phyloP scores from a whole-genome alignment of 1,140 invertebrate species.

The Leptopilina clavipes region DNA sequence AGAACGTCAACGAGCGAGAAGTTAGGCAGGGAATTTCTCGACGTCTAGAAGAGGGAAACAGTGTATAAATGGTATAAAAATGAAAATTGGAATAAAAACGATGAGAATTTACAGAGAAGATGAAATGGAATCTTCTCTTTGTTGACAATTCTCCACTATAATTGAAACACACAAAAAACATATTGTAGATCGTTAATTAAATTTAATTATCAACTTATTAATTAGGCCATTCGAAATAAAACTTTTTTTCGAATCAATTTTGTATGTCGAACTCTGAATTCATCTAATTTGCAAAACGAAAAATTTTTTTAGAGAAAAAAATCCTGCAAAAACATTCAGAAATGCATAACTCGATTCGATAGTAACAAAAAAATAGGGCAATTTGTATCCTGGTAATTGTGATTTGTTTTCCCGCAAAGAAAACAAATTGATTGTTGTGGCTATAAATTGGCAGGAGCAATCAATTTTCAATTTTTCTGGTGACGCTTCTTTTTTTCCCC shows the following conservation, averaged over 20 bases:
- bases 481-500: not conserved
- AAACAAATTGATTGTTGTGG: conserved; percentile 13
- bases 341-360: not conserved
- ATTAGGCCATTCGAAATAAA: not conserved
- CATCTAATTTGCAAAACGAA: not conserved
- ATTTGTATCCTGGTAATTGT: conserved; percentile 18
- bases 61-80: conserved; percentile 26
- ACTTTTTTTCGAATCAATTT: too few species aligned
- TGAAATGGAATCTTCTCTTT: not conserved
- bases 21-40: not conserved
- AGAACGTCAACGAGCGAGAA: conserved; percentile 36
- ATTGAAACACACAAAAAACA: too few species aligned
- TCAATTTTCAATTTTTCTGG: conserved; percentile 21
- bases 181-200: too few species aligned
- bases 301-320: too few species aligned
- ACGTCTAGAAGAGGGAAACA: conserved; percentile 15
- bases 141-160: not conserved
- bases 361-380: not conserved
- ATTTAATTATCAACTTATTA: not conserved
- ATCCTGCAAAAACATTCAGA: too few species aligned
- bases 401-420: not conserved
- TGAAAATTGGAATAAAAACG: not conserved
- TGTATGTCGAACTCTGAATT: too few species aligned
- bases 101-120: too few species aligned
- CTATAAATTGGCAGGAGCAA: conserved; percentile 13